A percentile compares a stretch with the other conserved stretches of the same genome.
phyloP scores from a whole-genome alignment of 2,113 vertebrate species.

The Pseudorasbora parva region DNA sequence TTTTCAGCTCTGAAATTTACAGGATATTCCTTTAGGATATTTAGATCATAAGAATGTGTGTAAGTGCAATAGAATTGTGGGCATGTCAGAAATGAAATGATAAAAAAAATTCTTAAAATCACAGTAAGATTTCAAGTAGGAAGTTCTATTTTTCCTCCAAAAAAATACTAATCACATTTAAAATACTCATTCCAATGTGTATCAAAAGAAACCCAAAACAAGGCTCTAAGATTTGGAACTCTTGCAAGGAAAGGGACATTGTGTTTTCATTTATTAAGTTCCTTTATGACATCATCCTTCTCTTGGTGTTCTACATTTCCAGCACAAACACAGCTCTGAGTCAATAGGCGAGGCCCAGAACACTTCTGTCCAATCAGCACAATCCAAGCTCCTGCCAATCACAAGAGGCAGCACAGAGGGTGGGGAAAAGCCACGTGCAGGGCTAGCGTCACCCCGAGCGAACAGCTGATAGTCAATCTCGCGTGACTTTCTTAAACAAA shows the following conservation, averaged over 20 bases:
- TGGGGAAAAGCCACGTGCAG: slow-evolving; percentile 38
- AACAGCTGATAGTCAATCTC: slow-evolving; percentile 51
- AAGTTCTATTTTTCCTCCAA: background rate
- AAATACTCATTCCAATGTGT: background rate
- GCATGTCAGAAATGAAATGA: no score
- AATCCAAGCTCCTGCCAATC: background rate
- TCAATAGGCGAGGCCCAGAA: background rate
- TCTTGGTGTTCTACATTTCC: background rate
- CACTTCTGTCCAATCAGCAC: slow-evolving; percentile 29
- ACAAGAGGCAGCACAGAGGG: background rate
- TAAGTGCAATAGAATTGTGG: no score
- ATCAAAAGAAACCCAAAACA: background rate
- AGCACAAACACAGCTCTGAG: background rate
- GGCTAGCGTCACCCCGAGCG: background rate
- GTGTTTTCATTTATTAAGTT: background rate
- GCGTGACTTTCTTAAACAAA: slow-evolving; percentile 34
- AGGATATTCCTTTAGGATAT: no score
- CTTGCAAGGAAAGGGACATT: background rate
- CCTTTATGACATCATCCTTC: background rate
- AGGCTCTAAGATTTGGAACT: background rate
- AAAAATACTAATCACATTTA: background rate
- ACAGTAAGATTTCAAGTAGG: background rate
- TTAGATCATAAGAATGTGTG: no score
- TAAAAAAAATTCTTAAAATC: background rate
- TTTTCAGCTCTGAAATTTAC: no score